Evolutionary conservation across 2,888 invertebrate species (phyloP).

Genomic region (Polyommatus icarus): DNA sequence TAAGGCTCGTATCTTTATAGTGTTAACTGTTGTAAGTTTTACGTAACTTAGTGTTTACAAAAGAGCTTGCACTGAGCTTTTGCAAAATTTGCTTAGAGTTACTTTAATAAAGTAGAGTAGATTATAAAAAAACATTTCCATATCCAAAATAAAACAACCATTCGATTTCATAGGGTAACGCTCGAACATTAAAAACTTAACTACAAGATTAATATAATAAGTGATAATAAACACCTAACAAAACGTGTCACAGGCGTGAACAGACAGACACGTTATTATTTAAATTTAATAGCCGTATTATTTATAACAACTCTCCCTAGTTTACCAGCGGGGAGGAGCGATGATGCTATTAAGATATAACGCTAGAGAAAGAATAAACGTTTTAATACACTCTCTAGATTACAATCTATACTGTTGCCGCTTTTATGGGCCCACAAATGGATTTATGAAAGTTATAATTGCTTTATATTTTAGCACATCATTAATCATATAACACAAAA

Average conservation of each 20-base stretch:
- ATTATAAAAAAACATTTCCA: too few species aligned
- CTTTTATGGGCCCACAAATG: slow-evolving; percentile 73
- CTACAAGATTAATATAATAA: not conserved
- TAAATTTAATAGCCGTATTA: slow-evolving; percentile 24
- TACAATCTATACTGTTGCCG: slow-evolving; percentile 56
- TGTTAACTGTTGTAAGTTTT: not conserved
- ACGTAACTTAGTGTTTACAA: not conserved
- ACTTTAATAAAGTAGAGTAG: not conserved
- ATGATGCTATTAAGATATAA: slow-evolving; percentile 68
- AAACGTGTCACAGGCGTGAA: slow-evolving; percentile 9
- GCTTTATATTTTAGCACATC: slow-evolving; percentile 54
- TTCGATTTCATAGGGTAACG: not conserved
- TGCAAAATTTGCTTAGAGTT: not conserved
- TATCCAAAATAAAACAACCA: not conserved
- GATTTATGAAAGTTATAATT: slow-evolving; percentile 69
- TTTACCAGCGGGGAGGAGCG: slow-evolving; percentile 52
- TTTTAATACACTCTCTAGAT: slow-evolving; percentile 66
- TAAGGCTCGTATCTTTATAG: not conserved
- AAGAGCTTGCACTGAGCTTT: not conserved
- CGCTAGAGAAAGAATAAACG: slow-evolving; percentile 65
- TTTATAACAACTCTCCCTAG: slow-evolving; percentile 31
- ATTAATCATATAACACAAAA: slow-evolving; percentile 57
- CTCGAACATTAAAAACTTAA: not conserved
- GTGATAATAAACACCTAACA: not conserved
- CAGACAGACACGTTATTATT: slow-evolving; percentile 21